Conservation (phyloP, 2,113 vertebrate genomes). For the Genyomyrus donnyi region DNA sequence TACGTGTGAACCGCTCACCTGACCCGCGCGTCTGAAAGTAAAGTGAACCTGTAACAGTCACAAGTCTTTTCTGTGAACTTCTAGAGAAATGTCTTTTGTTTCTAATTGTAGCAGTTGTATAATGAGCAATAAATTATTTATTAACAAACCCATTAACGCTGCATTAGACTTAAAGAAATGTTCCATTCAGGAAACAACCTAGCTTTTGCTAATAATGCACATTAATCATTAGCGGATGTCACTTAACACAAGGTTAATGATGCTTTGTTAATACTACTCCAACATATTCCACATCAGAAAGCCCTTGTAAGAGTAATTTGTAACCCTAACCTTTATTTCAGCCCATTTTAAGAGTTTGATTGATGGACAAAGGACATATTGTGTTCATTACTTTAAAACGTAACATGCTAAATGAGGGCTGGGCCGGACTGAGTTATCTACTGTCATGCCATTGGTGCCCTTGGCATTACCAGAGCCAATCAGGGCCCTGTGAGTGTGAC, state of each 20-base stretch:
- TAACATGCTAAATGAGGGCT: conserved; percentile 53
- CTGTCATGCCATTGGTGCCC: conserved; percentile 42
- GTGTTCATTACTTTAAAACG: conserved; percentile 64
- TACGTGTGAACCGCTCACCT: neutral
- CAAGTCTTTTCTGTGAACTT: conserved; percentile 40
- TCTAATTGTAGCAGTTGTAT: conserved; percentile 10
- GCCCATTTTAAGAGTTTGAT: conserved; percentile 44
- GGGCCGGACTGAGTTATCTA: conserved; percentile 33
- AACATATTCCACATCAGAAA: conserved; percentile 60
- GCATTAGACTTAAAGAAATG: conserved; percentile 55
- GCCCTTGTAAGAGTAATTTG: conserved; percentile 52
- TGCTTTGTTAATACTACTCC: conserved; percentile 61
- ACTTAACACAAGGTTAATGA: conserved; percentile 68
- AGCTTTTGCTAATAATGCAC: conserved; percentile 64
- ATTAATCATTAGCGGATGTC: conserved; percentile 60
- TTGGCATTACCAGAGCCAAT: conserved; percentile 54
- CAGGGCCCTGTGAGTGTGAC: neutral
- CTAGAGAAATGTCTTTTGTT: conserved; percentile 42
- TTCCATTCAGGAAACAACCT: conserved; percentile 63
- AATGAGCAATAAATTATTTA: conserved; percentile 53
- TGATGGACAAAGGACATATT: conserved; percentile 56
- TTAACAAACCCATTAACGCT: conserved; percentile 62
- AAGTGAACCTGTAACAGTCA: conserved; percentile 20
- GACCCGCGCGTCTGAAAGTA: neutral
- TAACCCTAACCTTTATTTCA: conserved; percentile 48